phyloP scores from a whole-genome alignment of 2,888 invertebrate species.

The Exephanes ischioxanthus region DNA sequence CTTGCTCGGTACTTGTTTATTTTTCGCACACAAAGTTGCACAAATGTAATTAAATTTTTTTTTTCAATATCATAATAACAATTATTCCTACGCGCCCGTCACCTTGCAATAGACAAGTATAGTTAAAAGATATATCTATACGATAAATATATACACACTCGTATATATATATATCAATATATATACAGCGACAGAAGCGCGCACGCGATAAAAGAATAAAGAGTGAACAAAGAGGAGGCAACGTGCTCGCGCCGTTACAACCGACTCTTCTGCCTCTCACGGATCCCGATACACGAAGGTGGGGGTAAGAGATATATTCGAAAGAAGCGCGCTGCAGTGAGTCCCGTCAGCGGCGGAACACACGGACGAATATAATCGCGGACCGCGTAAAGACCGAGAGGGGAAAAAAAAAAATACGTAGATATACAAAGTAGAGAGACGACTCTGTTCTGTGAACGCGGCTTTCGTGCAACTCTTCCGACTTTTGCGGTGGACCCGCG shows the following conservation, averaged over 20 bases:
- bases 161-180: neutral
- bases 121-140: neutral
- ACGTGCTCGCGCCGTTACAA: conserved; percentile 55
- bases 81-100: neutral
- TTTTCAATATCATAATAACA: neutral
- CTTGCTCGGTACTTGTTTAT: neutral
- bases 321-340: conserved; percentile 3
- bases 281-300: neutral
- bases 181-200: conserved; percentile 30
- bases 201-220: conserved; percentile 46
- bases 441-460: neutral
- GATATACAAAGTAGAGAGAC: neutral
- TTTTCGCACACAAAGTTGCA: neutral
- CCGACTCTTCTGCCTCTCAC: conserved; percentile 1
- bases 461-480: neutral
- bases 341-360: neutral
- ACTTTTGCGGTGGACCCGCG: neutral
- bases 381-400: no score
- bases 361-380: neutral
- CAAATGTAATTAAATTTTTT: neutral
- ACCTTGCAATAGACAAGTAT: neutral
- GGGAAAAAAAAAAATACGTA: neutral
- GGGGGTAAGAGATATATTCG: conserved; percentile 17
- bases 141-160: neutral
- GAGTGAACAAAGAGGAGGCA: conserved; percentile 68